phyloP scores from a whole-genome alignment of 2,113 vertebrate species.

The Actenoides hombroni region DNA sequence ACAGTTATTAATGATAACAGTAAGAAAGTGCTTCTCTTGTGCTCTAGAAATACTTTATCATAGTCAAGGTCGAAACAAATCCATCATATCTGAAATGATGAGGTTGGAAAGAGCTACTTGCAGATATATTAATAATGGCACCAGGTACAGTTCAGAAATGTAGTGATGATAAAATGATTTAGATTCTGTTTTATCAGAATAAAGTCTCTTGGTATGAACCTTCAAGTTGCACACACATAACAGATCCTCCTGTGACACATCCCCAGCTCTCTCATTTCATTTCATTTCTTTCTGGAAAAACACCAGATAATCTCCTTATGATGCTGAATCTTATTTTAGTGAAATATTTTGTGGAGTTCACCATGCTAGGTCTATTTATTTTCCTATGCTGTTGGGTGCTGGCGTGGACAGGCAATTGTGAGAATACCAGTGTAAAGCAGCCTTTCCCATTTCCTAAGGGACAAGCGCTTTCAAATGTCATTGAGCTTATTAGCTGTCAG shows the following conservation, averaged over 20 bases:
- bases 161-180: background rate
- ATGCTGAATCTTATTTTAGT: background rate
- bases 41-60: background rate
- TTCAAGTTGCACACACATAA: background rate
- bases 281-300: background rate
- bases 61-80: background rate
- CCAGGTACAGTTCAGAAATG: background rate
- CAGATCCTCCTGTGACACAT: background rate
- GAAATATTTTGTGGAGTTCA: background rate
- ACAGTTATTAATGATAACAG: background rate
- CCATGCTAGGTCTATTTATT: background rate
- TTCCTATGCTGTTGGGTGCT: background rate
- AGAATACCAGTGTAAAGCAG: background rate
- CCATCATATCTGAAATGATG: background rate
- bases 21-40: background rate
- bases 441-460: background rate
- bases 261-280: background rate
- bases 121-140: background rate
- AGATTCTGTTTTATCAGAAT: background rate
- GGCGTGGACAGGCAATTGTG: background rate
- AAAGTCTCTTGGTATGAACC: background rate
- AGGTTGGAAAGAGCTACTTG: background rate
- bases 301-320: background rate
- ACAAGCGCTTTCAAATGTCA: background rate
- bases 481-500: conserved; percentile 30